Base-by-base conservation (phyloP, 2,797 vertebrate species). In the Channallabes apus region DNA sequence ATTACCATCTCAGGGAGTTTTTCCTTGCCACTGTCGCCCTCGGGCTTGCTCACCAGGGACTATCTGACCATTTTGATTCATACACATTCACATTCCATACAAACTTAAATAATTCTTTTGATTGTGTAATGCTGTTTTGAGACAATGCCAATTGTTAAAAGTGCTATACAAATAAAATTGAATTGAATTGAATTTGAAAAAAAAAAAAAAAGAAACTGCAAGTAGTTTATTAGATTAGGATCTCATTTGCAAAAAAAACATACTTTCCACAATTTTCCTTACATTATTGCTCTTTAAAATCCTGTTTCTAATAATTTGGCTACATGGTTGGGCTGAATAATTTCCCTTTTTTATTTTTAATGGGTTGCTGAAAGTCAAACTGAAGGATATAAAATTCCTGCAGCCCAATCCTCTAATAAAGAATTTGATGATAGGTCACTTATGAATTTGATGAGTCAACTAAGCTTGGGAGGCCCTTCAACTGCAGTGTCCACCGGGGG, bases 351-450 rank as follows among this genome's bases (percentile, higher is more conserved):
- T 54, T 17, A 6, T n/a, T 51, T 54, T 71, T 22, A 72, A 22
- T 72, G 69, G 14, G 20, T 18, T 54, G 3, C 72, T 56, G 51
- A 76, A 56, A 29, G n/a, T 76, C 15, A 29, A 27, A 27, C 3
- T 76, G 51, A 58, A 76, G 22, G 9, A 32, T 58, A 18, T 56
- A 35, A 77, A 58, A 22, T 77, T 29, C 27, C 75, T 58, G 54
- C 75, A 77, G 75, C 18, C 29, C 27, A 58, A 59, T 59, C 54
- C 75, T 29, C 29, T 77, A 35, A 77, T 77, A 22, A 77, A 32
- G 29, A 61, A 78, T 80, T 29, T 65, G 38, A 80, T 61, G 56
- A 78, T 38, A 24, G 56, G 29, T 78, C 56, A 78, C 29, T 38
- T 61, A 61, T 35, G 56, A 61, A 24, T 78, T 15, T 61, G 54